A percentile compares a stretch with the other conserved stretches of the same genome.
Evolutionary conservation across 2,888 invertebrate species (phyloP).

Genomic region (Herminia tarsipennalis): DNA sequence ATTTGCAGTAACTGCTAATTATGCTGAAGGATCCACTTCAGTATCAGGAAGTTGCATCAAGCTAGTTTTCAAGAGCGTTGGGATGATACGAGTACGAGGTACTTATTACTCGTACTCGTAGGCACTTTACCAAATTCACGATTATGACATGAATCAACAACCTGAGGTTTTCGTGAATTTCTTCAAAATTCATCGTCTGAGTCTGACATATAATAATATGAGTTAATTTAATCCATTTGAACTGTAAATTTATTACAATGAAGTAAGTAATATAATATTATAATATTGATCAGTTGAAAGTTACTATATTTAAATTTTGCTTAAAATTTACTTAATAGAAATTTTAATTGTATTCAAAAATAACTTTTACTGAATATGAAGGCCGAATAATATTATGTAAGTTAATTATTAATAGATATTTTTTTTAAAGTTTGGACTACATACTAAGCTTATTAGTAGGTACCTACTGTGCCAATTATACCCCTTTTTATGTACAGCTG

Average conservation of each 20-base stretch:
- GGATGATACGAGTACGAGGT: background rate
- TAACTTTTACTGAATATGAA: background rate
- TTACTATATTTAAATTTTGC: background rate
- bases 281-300: conserved; percentile 18
- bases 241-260: conserved; percentile 1
- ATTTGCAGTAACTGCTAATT: conserved; percentile 9
- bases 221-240: background rate
- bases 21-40: conserved; percentile 3
- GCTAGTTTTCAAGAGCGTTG: background rate
- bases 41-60: background rate
- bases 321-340: conserved; percentile 3
- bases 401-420: conserved; percentile 1
- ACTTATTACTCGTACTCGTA: background rate
- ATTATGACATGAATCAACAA: too few species aligned
- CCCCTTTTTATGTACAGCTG: conserved; percentile 8
- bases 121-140: background rate
- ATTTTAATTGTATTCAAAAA: background rate
- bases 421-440: too few species aligned
- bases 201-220: too few species aligned
- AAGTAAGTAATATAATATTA: too few species aligned
- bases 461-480: background rate
- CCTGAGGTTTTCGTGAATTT: too few species aligned
- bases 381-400: conserved; percentile 1
- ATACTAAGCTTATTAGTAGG: too few species aligned
- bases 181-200: background rate